Base-by-base conservation (phyloP, 2,888 invertebrate genomes). In the Lasioglossum oenotherae region DNA sequence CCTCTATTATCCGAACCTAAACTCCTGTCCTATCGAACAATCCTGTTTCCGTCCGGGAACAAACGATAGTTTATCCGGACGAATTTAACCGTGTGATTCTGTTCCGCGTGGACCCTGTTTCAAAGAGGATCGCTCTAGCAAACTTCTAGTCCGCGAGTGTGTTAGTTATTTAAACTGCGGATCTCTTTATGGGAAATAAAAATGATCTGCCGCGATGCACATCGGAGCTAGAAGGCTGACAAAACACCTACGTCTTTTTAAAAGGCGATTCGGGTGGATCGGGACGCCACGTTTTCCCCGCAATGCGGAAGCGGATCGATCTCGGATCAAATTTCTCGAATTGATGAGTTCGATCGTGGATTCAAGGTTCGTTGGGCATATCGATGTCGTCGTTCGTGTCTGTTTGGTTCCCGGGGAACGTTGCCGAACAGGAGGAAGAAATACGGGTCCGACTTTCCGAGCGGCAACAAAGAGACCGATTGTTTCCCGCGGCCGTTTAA, bases 251-350 rank as follows among this genome's bases (percentile, higher is more conserved):
- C 4, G 64, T 69, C 23, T 23, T 19, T 38, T 38, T 10, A 38
- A 38, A 69, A 35, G 35, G 23, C 23, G 67, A 69, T 38, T 69
- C 35, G 1, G 10, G 23, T 23, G 0, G 35, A 10, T 69, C 23
- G 67, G 3, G 10, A 8, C 14, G 49, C 8, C 31, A 14, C 31
- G 69, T 38, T 38, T 83, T 78, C 16, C 38, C 84, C 84, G 78
- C 84, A 83, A 75, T 78, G 84, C 84, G 78, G 10, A 31, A 75
- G n/a, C 31, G 27, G 38, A 38, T 57, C 77, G 83, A 83, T 84
- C 83, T 49, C 74, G 83, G 78, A 84, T 84, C 74, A 83, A 78
- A 83, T 78, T 75, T 84, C 84, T 73, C 60, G 60, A 78, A 74
- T 41, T 64, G 69, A 84, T 75, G 78, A 83, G 84, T 84, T 49